phyloP scores from a whole-genome alignment of 2,888 invertebrate species.

The Xestoiulus laeticollis region DNA sequence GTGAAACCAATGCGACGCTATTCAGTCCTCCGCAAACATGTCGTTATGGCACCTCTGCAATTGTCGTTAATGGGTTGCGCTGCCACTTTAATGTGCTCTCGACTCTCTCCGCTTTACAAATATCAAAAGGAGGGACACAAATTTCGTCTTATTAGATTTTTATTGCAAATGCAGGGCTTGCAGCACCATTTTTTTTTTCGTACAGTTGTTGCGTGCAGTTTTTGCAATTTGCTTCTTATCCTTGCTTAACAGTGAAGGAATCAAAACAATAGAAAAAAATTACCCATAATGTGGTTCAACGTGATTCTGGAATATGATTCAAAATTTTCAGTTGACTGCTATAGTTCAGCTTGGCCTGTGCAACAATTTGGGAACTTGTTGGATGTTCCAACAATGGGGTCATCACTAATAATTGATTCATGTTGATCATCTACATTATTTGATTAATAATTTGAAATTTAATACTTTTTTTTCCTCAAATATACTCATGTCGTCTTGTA shows the following conservation, averaged over 20 bases:
- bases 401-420: neutral
- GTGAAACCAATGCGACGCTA: neutral
- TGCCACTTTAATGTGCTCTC: neutral
- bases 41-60: slow-evolving; percentile 17
- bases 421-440: neutral
- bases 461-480: no score
- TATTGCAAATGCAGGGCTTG: neutral
- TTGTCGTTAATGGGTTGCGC: slow-evolving; percentile 13
- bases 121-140: neutral
- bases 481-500: neutral
- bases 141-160: neutral
- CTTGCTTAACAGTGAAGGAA: no score
- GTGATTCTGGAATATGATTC: no score
- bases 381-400: no score
- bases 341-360: no score
- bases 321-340: no score
- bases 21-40: neutral
- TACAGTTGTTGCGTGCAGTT: neutral
- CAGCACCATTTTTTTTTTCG: neutral
- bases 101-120: neutral
- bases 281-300: no score
- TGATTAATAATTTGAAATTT: no score
- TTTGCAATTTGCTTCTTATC: neutral
- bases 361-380: no score
- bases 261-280: no score